Evolutionary conservation across 2,797 vertebrate species (phyloP), one percentile per base, ranked within the genome.

Genomic region (Fistularia commersonii): DNA sequence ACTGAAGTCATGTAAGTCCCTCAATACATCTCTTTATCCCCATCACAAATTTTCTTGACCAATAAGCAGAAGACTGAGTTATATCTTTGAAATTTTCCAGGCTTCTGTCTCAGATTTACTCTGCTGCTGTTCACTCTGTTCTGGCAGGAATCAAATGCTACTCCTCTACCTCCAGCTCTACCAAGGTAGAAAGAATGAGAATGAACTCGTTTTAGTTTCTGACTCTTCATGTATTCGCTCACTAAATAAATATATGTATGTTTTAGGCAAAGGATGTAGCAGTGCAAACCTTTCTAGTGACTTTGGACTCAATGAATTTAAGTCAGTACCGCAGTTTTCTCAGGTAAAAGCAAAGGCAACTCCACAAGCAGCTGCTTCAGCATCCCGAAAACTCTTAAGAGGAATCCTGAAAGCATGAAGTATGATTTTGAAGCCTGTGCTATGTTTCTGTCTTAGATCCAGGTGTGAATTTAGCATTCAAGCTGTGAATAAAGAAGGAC

Each of bases 91-190:
- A 31, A 7, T 62, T 41, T 69, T 59, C 62, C 80, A 93, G 87
- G 78, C 80, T 96, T 51, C 81, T 98, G 81, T 95, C 94, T 34
- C 93, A 94, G 85, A 91, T 99, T 58, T 99, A 99, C 85, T 88
- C 91, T 67, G 94, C 94, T 77, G 88, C 89, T 61, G 87, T 97
- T 77, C 91, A 95, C 76, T 93, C 93, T 49, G 96, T 98, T 58
- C 87, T 98, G 61, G 90, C 93, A 57, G 95, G 91, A 80, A 98
- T 99, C 79, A 93, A 92, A 77, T 92, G 93, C 81, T 99, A 90
- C 81, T 91, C 94, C 71, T 89, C 89, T 76, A 92, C 91, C 74
- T 92, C 87, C 77, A 93, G 88, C 66, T 67, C 88, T 69, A 85
- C 83, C 64, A 96, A 96, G 93, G 97, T 96, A 85, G 68, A 45